Percentiles rank a stretch among this genome's conserved stretches.
Evolutionary conservation across 2,113 vertebrate species (phyloP).

Genomic region (Peromyscus leucopus): DNA sequence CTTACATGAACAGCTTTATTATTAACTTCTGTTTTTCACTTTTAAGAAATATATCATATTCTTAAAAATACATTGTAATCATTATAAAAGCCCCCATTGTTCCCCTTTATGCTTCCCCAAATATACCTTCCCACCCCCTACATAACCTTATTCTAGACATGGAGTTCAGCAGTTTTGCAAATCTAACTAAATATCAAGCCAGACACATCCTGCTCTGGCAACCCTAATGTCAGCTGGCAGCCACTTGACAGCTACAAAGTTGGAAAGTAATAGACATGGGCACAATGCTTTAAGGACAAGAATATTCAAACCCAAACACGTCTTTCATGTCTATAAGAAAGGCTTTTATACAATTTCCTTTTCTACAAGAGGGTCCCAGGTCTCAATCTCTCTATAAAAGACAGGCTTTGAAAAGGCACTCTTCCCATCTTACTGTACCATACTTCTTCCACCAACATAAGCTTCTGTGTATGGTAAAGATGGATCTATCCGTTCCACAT

Average conservation of each 20-base stretch:
- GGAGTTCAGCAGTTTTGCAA: not conserved
- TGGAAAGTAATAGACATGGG: not conserved
- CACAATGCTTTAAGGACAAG: not conserved
- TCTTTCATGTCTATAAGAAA: too few relatives aligned
- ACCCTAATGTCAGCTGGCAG: not conserved
- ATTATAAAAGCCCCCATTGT: not conserved
- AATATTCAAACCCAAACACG: too few relatives aligned
- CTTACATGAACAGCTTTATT: not conserved
- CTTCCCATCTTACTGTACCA: too few relatives aligned
- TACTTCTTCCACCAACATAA: too few relatives aligned
- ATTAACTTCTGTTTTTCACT: not conserved
- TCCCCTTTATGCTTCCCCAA: not conserved
- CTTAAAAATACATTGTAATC: not conserved
- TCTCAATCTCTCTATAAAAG: too few relatives aligned
- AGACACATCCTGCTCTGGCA: not conserved
- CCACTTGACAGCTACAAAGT: not conserved
- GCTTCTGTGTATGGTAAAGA: too few relatives aligned
- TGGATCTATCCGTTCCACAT: too few relatives aligned
- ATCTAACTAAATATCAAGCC: not conserved
- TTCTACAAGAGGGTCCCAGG: too few relatives aligned
- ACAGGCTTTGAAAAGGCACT: too few relatives aligned
- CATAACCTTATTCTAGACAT: not conserved
- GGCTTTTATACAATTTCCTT: too few relatives aligned
- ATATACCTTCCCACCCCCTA: not conserved
- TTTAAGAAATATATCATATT: too few relatives aligned